Evolutionary conservation across 2,113 vertebrate genomes (phyloP).

Genomic region (Labeo rohita): DNA sequence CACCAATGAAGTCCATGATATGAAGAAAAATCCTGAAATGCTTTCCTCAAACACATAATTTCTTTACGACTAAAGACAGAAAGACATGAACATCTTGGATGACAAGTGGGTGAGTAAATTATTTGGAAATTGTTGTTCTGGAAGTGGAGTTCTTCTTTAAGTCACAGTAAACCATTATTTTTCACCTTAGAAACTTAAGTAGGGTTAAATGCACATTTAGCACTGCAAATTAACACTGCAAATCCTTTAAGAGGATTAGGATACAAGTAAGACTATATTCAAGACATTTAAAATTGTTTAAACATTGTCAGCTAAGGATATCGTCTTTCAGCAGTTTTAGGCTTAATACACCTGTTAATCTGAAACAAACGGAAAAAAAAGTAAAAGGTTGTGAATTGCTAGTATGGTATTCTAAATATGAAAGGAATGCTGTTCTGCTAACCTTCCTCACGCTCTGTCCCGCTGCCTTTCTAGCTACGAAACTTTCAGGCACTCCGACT

Average conservation of each 20-base stretch:
- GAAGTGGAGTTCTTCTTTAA: background rate
- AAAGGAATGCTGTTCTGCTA: slow-evolving; percentile 28
- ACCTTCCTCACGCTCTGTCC: slow-evolving; percentile 92
- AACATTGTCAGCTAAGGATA: background rate
- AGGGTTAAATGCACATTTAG: background rate
- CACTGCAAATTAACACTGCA: background rate
- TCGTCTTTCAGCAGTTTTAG: background rate
- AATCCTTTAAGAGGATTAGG: slow-evolving; percentile 18
- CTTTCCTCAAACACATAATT: too few relatives aligned
- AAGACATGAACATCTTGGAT: too few relatives aligned
- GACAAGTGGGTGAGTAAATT: too few relatives aligned
- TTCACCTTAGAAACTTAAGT: background rate
- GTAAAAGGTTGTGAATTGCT: background rate
- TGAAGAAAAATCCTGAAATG: too few relatives aligned
- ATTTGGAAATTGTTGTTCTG: too few relatives aligned
- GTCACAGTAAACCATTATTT: background rate
- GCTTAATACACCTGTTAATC: background rate
- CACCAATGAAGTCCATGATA: too few relatives aligned
- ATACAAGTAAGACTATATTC: slow-evolving; percentile 1
- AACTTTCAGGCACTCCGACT: slow-evolving; percentile 91
- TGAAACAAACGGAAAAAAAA: background rate
- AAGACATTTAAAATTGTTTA: background rate
- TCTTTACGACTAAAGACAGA: too few relatives aligned
- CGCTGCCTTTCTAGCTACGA: slow-evolving; percentile 86
- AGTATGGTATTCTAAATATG: background rate